A percentile compares a stretch with the other conserved stretches of the same genome.
Conservation (phyloP, 2,797 vertebrate species). For the Eutrigla gurnardus region DNA sequence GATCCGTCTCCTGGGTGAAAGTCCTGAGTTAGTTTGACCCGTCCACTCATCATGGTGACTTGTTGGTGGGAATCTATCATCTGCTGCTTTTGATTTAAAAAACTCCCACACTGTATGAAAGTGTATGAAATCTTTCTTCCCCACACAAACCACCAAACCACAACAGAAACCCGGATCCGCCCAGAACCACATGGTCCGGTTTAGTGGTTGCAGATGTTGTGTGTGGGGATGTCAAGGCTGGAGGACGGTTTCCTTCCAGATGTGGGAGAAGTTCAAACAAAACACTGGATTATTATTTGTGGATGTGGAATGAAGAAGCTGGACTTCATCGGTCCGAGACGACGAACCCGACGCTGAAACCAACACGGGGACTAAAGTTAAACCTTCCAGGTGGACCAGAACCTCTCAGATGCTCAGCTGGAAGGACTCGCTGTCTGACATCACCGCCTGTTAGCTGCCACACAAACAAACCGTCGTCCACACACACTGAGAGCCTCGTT, state of each 20-base stretch:
- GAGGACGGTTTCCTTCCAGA: background rate
- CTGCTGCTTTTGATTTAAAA: background rate
- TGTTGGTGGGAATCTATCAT: background rate
- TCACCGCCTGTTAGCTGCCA: slow-evolving; percentile 27
- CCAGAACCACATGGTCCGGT: slow-evolving; percentile 5
- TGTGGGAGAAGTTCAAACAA: slow-evolving; percentile 5
- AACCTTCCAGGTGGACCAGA: background rate
- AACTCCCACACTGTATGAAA: background rate
- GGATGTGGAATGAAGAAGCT: background rate
- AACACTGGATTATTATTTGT: slow-evolving; percentile 1
- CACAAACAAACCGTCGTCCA: slow-evolving; percentile 3
- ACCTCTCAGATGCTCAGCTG: slow-evolving; percentile 21
- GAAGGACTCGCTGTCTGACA: slow-evolving; percentile 10
- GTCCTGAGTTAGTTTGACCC: background rate
- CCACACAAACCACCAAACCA: background rate
- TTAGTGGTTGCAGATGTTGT: background rate
- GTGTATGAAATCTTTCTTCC: background rate
- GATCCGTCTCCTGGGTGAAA: background rate
- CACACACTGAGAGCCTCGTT: slow-evolving; percentile 31
- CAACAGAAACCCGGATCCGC: background rate
- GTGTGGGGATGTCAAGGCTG: background rate
- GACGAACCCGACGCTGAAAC: no score
- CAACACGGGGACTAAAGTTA: no score
- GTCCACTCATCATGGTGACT: background rate
- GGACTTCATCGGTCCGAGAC: background rate